Percentiles rank a stretch among this genome's conserved stretches.
Evolutionary conservation across 2,797 vertebrate genomes (phyloP).

Genomic region (Erpetoichthys calabaricus): DNA sequence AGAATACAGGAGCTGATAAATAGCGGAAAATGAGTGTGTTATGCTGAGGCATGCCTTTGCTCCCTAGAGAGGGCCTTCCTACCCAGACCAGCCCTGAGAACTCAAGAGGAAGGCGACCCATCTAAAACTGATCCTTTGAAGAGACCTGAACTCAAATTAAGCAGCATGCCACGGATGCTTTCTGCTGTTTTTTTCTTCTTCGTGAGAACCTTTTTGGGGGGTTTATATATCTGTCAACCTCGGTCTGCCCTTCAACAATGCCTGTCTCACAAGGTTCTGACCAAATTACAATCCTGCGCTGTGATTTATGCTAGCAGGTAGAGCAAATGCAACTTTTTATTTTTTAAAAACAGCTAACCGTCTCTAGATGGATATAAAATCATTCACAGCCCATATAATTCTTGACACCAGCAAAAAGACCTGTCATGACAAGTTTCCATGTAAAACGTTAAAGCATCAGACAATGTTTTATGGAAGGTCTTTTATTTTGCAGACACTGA

Average conservation of each 20-base stretch:
- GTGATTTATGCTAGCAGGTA: conserved; percentile 22
- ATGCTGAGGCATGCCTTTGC: conserved; percentile 48
- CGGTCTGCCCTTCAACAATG: conserved; percentile 13
- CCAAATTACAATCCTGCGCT: conserved; percentile 7
- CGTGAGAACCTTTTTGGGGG: conserved; percentile 13
- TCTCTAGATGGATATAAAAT: conserved; percentile 9
- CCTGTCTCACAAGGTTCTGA: conserved; percentile 18
- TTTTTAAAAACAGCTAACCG: background rate
- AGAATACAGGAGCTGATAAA: conserved; percentile 46
- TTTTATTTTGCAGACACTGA: background rate
- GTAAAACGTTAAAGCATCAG: background rate
- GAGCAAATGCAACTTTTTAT: conserved; percentile 4
- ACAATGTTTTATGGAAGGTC: background rate
- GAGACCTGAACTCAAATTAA: conserved; percentile 38
- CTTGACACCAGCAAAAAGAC: conserved; percentile 5
- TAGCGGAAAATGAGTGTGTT: conserved; percentile 50
- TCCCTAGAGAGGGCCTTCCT: conserved; percentile 53
- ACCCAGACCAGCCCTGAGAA: conserved; percentile 39
- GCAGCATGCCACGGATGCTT: conserved; percentile 45
- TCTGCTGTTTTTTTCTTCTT: conserved; percentile 25
- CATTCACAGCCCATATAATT: conserved; percentile 13
- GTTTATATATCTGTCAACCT: conserved; percentile 16
- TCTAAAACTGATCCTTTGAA: conserved; percentile 49
- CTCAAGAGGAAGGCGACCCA: conserved; percentile 33
- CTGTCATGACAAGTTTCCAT: conserved; percentile 16